Evolutionary conservation across 1,140 invertebrate genomes (phyloP).

Genomic region (Acarapis woodi): DNA sequence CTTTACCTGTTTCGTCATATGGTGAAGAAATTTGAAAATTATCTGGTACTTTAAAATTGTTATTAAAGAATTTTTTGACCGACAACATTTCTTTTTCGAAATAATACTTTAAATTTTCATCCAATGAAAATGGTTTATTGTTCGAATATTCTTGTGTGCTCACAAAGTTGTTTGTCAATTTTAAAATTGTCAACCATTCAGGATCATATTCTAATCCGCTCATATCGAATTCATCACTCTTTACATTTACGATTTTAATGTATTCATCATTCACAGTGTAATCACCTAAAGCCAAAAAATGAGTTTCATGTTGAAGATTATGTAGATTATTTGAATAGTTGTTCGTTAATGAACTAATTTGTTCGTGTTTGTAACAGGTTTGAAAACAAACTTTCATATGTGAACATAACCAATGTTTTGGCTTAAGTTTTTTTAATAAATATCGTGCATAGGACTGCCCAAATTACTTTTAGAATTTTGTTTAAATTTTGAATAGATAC

Average conservation of each 20-base stretch:
- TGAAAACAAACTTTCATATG: constrained; percentile 90
- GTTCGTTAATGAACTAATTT: no score
- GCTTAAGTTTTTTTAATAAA: constrained; percentile 45
- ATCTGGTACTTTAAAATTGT: constrained; percentile 29
- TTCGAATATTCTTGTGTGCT: constrained; percentile 28
- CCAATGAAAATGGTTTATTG: constrained; percentile 7
- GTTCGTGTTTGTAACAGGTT: no score
- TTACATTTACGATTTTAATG: constrained; percentile 11
- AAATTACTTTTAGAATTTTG: no score
- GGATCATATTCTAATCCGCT: constrained; percentile 46
- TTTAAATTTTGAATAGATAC: no score
- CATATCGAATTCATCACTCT: constrained; percentile 1
- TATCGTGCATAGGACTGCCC: constrained; percentile 51
- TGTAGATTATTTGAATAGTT: constrained; percentile 44
- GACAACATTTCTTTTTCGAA: constrained; percentile 28
- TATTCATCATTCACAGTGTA: constrained; percentile 22
- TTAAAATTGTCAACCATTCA: constrained; percentile 74
- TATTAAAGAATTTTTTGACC: no score
- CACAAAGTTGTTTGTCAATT: constrained; percentile 57
- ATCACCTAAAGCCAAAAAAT: constrained; percentile 85
- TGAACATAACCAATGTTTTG: constrained; percentile 80
- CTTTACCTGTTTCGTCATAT: constrained; percentile 16
- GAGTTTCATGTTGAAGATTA: constrained; percentile 31
- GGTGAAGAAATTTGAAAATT: constrained; percentile 45
- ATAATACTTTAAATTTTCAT: constrained; percentile 38